Evolutionary conservation across 2,797 vertebrate genomes (phyloP).

Genomic region (Xiphophorus birchmanni): DNA sequence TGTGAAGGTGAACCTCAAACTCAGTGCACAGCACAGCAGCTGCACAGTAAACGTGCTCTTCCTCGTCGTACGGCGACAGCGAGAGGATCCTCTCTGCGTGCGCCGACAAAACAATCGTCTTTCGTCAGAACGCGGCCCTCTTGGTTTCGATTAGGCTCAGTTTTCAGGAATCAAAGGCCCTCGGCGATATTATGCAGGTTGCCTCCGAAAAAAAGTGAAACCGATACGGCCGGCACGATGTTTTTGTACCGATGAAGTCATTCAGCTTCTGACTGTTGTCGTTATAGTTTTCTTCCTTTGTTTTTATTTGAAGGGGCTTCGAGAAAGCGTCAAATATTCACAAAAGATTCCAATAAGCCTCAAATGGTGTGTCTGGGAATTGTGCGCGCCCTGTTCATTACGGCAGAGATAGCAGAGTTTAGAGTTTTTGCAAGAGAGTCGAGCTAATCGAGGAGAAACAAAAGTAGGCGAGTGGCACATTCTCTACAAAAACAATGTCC

Average conservation of each 20-base stretch:
- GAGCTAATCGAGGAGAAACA: conserved; percentile 76
- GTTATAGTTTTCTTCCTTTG: not conserved
- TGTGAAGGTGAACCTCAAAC: conserved; percentile 73
- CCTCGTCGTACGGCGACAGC: conserved; percentile 35
- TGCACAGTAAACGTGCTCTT: conserved; percentile 60
- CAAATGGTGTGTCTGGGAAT: conserved; percentile 68
- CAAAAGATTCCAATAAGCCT: conserved; percentile 43
- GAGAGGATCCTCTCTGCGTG: conserved; percentile 31
- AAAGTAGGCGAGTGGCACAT: conserved; percentile 78
- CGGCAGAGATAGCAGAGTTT: conserved; percentile 74
- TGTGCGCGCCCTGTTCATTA: conserved; percentile 71
- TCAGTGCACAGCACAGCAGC: conserved; percentile 56
- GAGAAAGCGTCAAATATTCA: conserved; percentile 37
- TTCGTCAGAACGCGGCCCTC: conserved; percentile 27
- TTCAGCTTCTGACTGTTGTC: conserved; percentile 31
- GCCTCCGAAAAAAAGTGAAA: conserved; percentile 29
- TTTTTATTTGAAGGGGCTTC: conserved; percentile 33
- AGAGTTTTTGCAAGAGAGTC: conserved; percentile 69
- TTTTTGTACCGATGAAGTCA: conserved; percentile 26
- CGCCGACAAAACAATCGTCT: conserved; percentile 33
- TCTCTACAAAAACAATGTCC: conserved; percentile 81
- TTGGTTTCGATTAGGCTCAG: conserved; percentile 46
- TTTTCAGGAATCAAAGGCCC: conserved; percentile 61
- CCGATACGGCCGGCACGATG: conserved; percentile 14
- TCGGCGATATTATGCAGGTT: conserved; percentile 27